Base-by-base conservation (phyloP, 1,140 invertebrate genomes). In the Danaus plexippus region DNA sequence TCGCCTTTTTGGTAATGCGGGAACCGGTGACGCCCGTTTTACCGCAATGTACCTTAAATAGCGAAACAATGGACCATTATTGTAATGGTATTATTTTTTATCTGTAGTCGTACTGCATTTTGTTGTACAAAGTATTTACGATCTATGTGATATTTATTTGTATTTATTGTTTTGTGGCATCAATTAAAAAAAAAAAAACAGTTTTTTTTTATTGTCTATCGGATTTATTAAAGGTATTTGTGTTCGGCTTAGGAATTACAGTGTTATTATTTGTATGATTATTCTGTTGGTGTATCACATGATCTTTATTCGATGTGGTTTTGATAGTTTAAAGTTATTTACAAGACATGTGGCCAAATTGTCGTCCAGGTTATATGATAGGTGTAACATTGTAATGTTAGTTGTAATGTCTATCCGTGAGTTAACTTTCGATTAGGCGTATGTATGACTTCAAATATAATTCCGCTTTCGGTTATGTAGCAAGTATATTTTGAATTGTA, bases 291-390 rank as follows among this genome's bases (percentile, higher is more conserved):
- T 66, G 47, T 61, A 64, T 64, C 62, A 64, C 56, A 59, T 58
- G 54, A 41, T 61, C 46, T 62, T 43, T 61, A 65, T 55, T 59
- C 12, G 47, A 55, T 54, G 58, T 66, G 68, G 61, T 61, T 63
- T 64, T 64, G 46, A 61, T 63, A 66, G 59, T 18, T 52, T 32
- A 52, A 56, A 61, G 62, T 68, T 57, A 66, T 62, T 68, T 72
- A 75, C 67, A 73, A 71, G 76, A 80, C 75, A 80, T 75, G 82
- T 79, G 78, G 82, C 82, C 82, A 85, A 85, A 85, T 82, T 80
- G 74, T 80, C 80, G 82, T 85, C 82, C 82, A 85, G 70, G 73
- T 61, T 65, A 59, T 32, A 32, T 32, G 22, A 32, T 32, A 32
- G 22, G 22, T 32, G 22, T 32, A 32, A 32, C 22, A 32, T 32